A percentile compares a stretch with the other conserved stretches of the same genome.
These are phyloP conservation scores for Macrobrachium rosenbergii DNA, from an alignment of 1,140 invertebrate species.

Conservation along the genomic window DNA sequence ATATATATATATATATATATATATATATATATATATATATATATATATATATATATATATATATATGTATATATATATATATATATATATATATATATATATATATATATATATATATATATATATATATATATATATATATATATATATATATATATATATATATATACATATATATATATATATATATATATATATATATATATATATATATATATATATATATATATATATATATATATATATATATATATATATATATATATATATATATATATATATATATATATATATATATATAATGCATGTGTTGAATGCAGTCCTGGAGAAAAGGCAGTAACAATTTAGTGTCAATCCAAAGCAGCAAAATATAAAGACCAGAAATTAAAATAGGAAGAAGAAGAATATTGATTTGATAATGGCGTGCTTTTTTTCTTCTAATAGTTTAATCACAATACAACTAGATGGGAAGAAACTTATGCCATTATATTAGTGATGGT, in stretches of 20 bases:
- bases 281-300: constrained; percentile 18
- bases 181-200: constrained; percentile 17
- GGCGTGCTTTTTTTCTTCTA: no score
- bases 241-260: constrained; percentile 16
- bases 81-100: background rate
- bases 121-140: background rate
- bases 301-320: no score
- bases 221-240: background rate
- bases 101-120: background rate
- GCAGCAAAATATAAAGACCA: no score
- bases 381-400: no score
- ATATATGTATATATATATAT: background rate
- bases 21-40: background rate
- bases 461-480: no score
- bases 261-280: constrained; percentile 19
- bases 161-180: background rate
- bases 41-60: background rate
- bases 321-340: no score
- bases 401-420: no score
- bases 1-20: background rate
- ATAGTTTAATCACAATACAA: no score
- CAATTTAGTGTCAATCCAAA: no score
- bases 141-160: constrained; percentile 2
- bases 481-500: no score
- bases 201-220: constrained; percentile 14